Base-by-base conservation (phyloP, 1,140 invertebrate species). In the Drosophila lacertosa region DNA sequence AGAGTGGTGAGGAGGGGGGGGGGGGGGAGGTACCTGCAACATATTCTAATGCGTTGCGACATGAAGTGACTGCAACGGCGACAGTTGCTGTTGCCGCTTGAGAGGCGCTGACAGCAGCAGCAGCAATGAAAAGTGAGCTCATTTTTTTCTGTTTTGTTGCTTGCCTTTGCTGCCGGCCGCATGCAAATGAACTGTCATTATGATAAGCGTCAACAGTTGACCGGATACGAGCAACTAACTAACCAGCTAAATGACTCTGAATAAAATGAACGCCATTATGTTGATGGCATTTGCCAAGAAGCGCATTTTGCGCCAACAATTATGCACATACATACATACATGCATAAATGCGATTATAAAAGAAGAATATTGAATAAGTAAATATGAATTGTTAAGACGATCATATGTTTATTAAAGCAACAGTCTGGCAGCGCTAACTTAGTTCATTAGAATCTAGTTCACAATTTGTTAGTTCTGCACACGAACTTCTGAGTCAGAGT, bases 21-120 rank as follows among this genome's bases (percentile, higher is more conserved):
- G 15, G 24, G 11, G 45, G 29, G n/a, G 39, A 29, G 74, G 40
- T 37, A 74, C 59, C 70, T 84, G 71, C 86, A 89, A 89, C 80
- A 81, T 81, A 84, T 89, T 89, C 86, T 89, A 89, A 89, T 89
- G 84, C 80, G 74, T 75, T 86, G 86, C 81, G 86, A 89, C 86
- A 89, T 74, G 80, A 84, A 78, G 80, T 89, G 86, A 89, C 86
- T 89, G 86, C 77, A 78, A 76, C 86, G 86, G 77, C 89, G 83
- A 90, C 89, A 90, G 89, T 90, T 90, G 83, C 89, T 89, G 89
- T 90, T 90, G 89, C 89, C 89, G 89, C 89, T 90, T 90, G 80
- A 84, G 81, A 84, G 80, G 65, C 75, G 83, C 57, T 74, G 78
- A 83, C 83, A 82, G 73, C 75, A 71, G 11, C 60, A 71, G 26